Conservation (phyloP, 1,140 invertebrate species). For the Bombus balteatus region DNA sequence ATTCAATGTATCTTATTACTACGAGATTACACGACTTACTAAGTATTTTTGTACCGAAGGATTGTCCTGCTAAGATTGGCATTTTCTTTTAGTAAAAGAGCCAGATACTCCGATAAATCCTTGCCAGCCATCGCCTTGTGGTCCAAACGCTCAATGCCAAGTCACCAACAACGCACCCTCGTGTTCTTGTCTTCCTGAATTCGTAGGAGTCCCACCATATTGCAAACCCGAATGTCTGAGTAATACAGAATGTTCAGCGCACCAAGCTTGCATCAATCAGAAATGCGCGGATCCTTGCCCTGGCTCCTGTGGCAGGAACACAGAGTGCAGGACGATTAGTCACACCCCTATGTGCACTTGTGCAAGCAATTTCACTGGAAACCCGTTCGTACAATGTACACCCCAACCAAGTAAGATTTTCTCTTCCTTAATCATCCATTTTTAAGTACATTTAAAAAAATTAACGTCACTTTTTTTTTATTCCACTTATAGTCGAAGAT, state of each 20-base stretch:
- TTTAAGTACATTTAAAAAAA: too few relatives aligned
- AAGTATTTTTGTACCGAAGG: neutral
- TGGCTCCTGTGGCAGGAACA: slow-evolving; percentile 84
- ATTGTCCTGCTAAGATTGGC: neutral
- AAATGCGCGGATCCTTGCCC: slow-evolving; percentile 84
- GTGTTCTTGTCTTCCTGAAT: slow-evolving; percentile 83
- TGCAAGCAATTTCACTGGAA: slow-evolving; percentile 81
- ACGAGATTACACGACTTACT: neutral
- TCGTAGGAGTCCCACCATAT: slow-evolving; percentile 80
- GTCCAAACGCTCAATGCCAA: slow-evolving; percentile 83
- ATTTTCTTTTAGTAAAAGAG: slow-evolving; percentile 56
- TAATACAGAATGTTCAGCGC: slow-evolving; percentile 83
- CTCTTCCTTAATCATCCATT: neutral
- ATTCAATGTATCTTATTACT: too few relatives aligned
- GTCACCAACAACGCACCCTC: slow-evolving; percentile 81
- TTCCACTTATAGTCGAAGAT: slow-evolving; percentile 40
- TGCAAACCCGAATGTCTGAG: slow-evolving; percentile 83
- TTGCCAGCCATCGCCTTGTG: slow-evolving; percentile 85
- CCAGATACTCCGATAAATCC: slow-evolving; percentile 77
- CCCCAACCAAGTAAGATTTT: slow-evolving; percentile 74
- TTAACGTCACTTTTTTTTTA: neutral
- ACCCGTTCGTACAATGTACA: slow-evolving; percentile 83
- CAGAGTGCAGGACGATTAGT: slow-evolving; percentile 84
- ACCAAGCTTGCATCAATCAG: slow-evolving; percentile 83
- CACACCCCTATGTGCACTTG: slow-evolving; percentile 85